Base-by-base conservation (phyloP, 2,888 invertebrate species). In the Homarus gammarus region DNA sequence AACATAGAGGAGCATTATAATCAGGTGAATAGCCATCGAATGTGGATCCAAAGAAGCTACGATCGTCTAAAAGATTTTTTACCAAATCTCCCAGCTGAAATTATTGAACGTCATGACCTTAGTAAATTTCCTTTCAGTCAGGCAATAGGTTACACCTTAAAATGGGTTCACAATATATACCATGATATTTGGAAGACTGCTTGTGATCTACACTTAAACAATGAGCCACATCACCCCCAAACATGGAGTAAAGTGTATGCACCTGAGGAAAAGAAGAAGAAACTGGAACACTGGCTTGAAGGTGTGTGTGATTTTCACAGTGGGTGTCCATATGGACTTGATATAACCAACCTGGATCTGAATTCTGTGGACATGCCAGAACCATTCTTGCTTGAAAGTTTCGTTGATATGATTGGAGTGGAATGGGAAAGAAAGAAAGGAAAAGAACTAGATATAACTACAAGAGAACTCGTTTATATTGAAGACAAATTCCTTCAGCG, bases 391-490 rank as follows among this genome's bases (percentile, higher is more conserved):
- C 36, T 75, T 10, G 87, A 87, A 40, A 87, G 87, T 64, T 87
- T 73, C 22, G 44, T 87, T 12, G 87, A 87, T 40, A 87, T 87
- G 87, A 64, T 87, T 61, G 87, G 51, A 64, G 44, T 82, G 27
- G 87, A 87, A 64, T 87, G 87, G 87, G 87, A 87, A 64, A 87
- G 82, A 51, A 87, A 87, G 38, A 87, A 87, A 49, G 87, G 87
- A 6, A 51, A 82, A 75, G 27, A 70, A 10, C n/a, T 64, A 22
- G 73, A 82, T 33, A 87, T 87, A 36, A 64, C 61, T 27, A 56
- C 44, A 12, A 82, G 75, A 36, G 73, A 87, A 38, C 82, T 87
- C 33, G 82, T 82, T 0, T 82, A 82, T 33, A 87, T 87, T 31
- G 87, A 87, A n/a, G 87, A 87, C 61, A 87, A 75, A 61, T 87